Evolutionary conservation across 2,113 vertebrate genomes (phyloP), one percentile per base, ranked within the genome.

Genomic region (Heterochromis multidens): DNA sequence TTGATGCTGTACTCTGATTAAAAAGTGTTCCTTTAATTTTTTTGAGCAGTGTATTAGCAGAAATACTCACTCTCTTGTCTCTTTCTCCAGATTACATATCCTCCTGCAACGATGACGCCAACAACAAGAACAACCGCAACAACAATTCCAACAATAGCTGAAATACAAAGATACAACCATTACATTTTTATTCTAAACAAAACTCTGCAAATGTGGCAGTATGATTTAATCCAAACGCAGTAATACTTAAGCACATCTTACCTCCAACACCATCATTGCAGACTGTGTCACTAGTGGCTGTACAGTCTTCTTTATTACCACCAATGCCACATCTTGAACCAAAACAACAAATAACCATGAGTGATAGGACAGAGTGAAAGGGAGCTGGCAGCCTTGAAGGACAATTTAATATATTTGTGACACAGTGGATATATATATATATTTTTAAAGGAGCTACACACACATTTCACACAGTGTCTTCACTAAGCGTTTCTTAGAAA

Each of bases 241-340:
- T 16, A 16, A 65, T 25, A 16, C 7, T 25, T 65, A 65, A 40
- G 62, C 0, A 16, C 12, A 65, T 35, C 62, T 10, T 80, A 95
- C 92, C 59, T 56, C 29, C 1, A 6, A 0, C 17, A 62, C 61
- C 2, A 1, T 4, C 77, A 12, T 80, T 23, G 85, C 96, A 96
- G 76, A 95, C 81, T 25, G 94, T 88, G 81, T 96, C 12, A 6
- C 4, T 92, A 6, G 29, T 87, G 16, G 4, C 1, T 17, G 52
- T 85, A 43, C 96, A 96, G 23, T 3, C 1, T 13, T 19, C 33
- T 74, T 91, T 83, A 5, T 88, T 2, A 0, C 82, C 83, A 0
- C 77, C 37, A 7, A 3, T 0, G 3, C 7, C 82, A 90, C 95
- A 96, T 19, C 95, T 96, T 43, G 5, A 91, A 74, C 16, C 35